Evolutionary conservation across 2,797 vertebrate species (phyloP), one percentile per base, ranked within the genome.

Genomic region (Geotrypetes seraphini): DNA sequence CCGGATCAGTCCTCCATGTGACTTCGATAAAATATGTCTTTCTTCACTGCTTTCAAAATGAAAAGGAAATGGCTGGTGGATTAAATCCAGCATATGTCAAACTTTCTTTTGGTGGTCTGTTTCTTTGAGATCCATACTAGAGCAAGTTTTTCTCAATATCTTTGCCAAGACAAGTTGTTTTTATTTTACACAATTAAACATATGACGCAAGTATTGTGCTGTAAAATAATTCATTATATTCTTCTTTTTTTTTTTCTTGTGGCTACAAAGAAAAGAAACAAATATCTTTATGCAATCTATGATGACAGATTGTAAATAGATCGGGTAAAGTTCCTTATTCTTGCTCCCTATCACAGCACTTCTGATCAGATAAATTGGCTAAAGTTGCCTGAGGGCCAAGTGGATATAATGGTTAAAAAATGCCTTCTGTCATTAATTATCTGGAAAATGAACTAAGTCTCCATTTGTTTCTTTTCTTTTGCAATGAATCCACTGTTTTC

Each of bases 221-320:
- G 34, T 40, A 50, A 59, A 38, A 59, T 63, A 23, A 47, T 57
- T 33, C 23, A 39, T 46, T 46, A 38, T 28, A 31, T 55, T 53
- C 16, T 31, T 49, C 59, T 60, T 23, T 43, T 49, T 59, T 60
- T 23, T 43, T 63, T 53, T 61, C 31, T 16, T 31, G 31, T 21
- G 45, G 39, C 71, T 55, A 51, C 69, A 73, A 64, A 50, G 25
- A 57, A 64, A 60, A 37, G 38, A 62, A 64, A 51, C 35, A 43
- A 7, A 8, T 9, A 14, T 49, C 18, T 27, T 36, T 38, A 39
- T 17, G 15, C 31, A 39, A 19, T 27, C 5, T 5, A 16, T 55
- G 43, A 59, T 71, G 60, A 33, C 36, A 27, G 8, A 47, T 26
- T 37, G 39, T 39, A 41, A 41, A 45, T 10, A 57, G 35, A 28